Evolutionary conservation across 2,113 vertebrate genomes (phyloP), one percentile per base, ranked within the genome.

Genomic region (Sorex araneus): DNA sequence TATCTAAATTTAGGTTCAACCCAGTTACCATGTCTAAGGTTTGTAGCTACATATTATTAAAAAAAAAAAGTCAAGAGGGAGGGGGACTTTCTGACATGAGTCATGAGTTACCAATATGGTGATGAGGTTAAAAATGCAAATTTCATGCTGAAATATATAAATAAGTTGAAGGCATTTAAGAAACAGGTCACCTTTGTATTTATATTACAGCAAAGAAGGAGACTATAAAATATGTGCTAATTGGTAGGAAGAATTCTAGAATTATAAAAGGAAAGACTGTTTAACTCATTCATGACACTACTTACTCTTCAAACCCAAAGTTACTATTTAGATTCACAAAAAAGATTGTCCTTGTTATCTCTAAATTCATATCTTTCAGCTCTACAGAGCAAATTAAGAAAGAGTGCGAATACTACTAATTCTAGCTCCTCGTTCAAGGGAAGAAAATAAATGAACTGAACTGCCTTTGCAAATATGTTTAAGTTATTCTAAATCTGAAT

Each of bases 341-440:
- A 76, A 93, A 0, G 10, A 57, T 27, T 40, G 6, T 23, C 10
- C 19, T 90, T 69, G 40, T 70, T 84, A 75, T 89, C 28, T 85
- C 43, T 78, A 84, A 90, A 91, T 89, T 3, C 34, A 40, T 86
- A 82, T 69, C 74, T 91, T 19, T 78, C 87, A 78, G 4, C 21
- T 95, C 25, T n/a, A 85, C 25, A 85, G 91, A 85, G 6, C 11
- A 70, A 36, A 32, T 81, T 45, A 54, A 89, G n/a, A 70, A 11
- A 95, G 23, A 91, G 13, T 7, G 3, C 79, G 13, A 47, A 16
- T 30, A 63, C 69, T 79, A 73, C 43, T 90, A 84, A 86, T 69
- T 77, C 73, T 86, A 67, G 83, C 16, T 75, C 25, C 34, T 50
- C 28, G 87, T 34, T 82, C 60, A 74, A 69, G 19, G 30, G 45